Evolutionary conservation across 2,797 vertebrate species (phyloP).

Genomic region (Rhodeus uyekii): DNA sequence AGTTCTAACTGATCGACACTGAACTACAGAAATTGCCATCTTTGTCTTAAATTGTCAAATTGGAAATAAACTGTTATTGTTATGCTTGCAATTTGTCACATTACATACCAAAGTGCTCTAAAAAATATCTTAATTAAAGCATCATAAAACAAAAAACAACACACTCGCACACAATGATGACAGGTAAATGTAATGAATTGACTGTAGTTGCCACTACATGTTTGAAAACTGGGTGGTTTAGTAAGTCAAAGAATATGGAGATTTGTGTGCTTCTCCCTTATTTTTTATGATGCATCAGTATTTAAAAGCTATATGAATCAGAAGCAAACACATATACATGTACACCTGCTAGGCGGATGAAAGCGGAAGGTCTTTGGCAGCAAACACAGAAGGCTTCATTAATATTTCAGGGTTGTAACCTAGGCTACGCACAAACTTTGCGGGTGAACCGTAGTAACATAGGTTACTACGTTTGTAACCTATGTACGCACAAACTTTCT

Average conservation of each 20-base stretch:
- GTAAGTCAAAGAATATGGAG: not conserved
- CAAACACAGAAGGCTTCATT: conserved; percentile 55
- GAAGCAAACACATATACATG: conserved; percentile 15
- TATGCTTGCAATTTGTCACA: not conserved
- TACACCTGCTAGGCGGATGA: not conserved
- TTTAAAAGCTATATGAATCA: not conserved
- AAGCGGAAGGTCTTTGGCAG: conserved; percentile 63
- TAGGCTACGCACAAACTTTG: too few relatives aligned
- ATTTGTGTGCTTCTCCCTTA: not conserved
- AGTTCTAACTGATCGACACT: not conserved
- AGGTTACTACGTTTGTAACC: too few relatives aligned
- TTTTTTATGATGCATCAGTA: not conserved
- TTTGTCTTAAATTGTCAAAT: not conserved
- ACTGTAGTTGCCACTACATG: not conserved
- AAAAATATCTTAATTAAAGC: not conserved
- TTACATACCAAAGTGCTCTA: not conserved
- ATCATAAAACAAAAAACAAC: not conserved
- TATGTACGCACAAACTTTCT: not conserved
- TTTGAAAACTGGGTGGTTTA: not conserved
- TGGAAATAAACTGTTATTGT: not conserved
- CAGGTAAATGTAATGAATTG: not conserved
- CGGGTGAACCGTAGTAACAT: conserved; percentile 65
- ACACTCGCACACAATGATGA: not conserved
- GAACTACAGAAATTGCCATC: not conserved
- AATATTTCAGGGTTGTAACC: conserved; percentile 71